phyloP scores from a whole-genome alignment of 2,888 invertebrate genomes.

The Branchipolynoe longqiensis region DNA sequence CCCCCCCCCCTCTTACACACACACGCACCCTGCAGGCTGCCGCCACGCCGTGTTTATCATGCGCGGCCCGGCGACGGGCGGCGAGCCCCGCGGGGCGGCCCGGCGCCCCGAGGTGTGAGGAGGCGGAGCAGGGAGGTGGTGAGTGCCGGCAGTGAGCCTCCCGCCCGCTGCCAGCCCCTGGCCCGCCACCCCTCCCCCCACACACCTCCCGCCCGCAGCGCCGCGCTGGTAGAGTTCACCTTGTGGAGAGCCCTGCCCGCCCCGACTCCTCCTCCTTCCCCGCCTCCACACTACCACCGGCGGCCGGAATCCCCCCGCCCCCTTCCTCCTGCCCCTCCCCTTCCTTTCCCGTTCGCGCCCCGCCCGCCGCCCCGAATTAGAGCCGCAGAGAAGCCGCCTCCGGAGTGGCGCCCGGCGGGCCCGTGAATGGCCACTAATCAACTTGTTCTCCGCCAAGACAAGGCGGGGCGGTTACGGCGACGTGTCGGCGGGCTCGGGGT shows the following conservation, averaged over 20 bases:
- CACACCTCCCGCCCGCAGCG: background rate
- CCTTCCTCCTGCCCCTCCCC: background rate
- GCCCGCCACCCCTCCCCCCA: background rate
- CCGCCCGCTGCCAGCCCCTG: background rate
- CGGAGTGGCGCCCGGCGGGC: conserved; percentile 1
- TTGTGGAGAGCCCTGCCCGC: conserved; percentile 31
- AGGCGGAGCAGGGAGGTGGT: conserved; percentile 35
- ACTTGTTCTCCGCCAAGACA: conserved; percentile 38
- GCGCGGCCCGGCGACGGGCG: background rate
- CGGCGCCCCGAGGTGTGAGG: conserved; percentile 32
- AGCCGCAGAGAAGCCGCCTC: background rate
- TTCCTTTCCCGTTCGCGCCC: background rate
- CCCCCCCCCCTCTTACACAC: conserved; percentile 1
- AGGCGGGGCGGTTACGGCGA: background rate
- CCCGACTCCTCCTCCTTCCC: conserved; percentile 16
- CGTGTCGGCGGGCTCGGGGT: background rate
- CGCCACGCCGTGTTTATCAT: conserved; percentile 29
- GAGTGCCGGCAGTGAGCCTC: conserved; percentile 23
- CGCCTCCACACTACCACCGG: background rate
- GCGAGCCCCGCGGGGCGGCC: background rate
- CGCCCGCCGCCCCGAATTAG: conserved; percentile 13
- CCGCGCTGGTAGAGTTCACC: conserved; percentile 38
- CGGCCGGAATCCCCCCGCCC: background rate
- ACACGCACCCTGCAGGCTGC: no score
- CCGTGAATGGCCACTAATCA: conserved; percentile 39